These are phyloP conservation scores for Bombus soroeensis DNA, from an alignment of 1,140 invertebrate genomes.

Conservation along the genomic window DNA sequence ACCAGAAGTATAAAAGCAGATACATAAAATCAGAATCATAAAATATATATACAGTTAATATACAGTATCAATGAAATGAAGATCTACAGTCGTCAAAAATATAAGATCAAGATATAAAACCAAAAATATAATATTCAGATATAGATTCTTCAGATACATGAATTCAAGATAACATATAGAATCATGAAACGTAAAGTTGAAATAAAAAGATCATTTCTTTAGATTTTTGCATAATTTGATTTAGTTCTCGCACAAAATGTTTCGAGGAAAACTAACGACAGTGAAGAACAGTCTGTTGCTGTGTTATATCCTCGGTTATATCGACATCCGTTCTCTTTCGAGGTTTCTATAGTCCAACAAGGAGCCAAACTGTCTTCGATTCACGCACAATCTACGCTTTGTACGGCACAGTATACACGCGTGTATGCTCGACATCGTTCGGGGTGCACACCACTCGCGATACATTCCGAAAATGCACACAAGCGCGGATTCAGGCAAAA, in stretches of 20 bases:
- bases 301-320: background rate
- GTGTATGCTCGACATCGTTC: background rate
- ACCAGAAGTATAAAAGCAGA: background rate
- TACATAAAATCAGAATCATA: background rate
- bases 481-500: conserved; percentile 6
- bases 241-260: background rate
- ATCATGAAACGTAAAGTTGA: too few relatives aligned
- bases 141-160: too few relatives aligned
- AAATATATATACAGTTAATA: background rate
- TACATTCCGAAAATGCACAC: conserved; percentile 38
- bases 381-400: conserved; percentile 52
- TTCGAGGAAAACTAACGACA: too few relatives aligned
- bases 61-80: too few relatives aligned
- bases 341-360: background rate
- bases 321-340: background rate
- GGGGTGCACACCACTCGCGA: conserved; percentile 11
- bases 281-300: background rate
- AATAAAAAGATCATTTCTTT: background rate
- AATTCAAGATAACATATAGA: too few relatives aligned
- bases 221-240: background rate
- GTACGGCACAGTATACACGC: conserved; percentile 42
- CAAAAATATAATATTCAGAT: background rate
- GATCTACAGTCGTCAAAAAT: too few relatives aligned
- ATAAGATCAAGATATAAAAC: background rate
- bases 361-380: conserved; percentile 28